Conservation (phyloP, 2,113 vertebrate genomes). For the Tichodroma muraria region DNA sequence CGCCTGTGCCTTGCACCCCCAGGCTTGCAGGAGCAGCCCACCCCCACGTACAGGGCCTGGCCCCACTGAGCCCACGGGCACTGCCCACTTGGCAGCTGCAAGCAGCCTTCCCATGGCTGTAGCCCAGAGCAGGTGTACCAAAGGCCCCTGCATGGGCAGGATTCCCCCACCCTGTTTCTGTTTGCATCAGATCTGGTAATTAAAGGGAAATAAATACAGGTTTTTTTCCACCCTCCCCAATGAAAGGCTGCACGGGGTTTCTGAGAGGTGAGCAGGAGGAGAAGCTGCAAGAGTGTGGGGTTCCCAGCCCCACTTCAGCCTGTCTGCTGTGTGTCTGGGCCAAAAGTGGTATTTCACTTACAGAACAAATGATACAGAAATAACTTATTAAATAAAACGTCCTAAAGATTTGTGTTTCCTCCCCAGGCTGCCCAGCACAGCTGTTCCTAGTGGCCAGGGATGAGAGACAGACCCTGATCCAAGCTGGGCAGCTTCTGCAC, state of each 20-base stretch:
- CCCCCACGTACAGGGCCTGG: accelerated
- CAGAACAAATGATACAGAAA: background rate
- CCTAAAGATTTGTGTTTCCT: background rate
- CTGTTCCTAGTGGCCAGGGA: accelerated
- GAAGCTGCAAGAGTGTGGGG: background rate
- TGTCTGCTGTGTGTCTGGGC: background rate
- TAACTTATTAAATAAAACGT: background rate
- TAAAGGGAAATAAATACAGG: background rate
- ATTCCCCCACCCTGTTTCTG: background rate
- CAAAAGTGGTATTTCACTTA: background rate
- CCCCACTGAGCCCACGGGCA: background rate
- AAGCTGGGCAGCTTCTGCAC: background rate
- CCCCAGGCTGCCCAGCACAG: background rate
- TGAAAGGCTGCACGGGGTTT: background rate
- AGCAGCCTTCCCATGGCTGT: background rate
- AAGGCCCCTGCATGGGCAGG: background rate
- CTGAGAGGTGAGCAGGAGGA: background rate
- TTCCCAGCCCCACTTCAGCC: background rate
- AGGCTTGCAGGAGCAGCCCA: background rate
- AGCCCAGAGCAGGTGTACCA: background rate
- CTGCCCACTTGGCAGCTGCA: background rate
- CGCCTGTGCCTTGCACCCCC: background rate
- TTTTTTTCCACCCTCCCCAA: background rate
- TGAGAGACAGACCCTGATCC: background rate
- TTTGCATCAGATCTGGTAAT: background rate